Base-by-base conservation (phyloP, 2,113 vertebrate genomes). In the Ranitomeya variabilis region DNA sequence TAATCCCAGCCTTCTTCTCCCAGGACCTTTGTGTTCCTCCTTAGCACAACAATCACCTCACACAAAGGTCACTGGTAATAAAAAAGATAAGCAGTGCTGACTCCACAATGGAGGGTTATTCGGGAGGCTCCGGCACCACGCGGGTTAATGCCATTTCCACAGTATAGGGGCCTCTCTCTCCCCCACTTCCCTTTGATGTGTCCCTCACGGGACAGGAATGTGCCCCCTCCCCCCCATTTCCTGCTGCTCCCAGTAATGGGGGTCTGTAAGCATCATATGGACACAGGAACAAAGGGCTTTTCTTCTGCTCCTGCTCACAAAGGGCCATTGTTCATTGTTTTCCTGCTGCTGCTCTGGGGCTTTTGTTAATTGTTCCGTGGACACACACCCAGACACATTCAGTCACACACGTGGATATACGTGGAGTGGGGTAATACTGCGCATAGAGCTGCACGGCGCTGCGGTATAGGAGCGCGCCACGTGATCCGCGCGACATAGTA, bases 311-410 rank as follows among this genome's bases (percentile, higher is more conserved):
- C 80, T 67, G 71, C 87, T 57, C 71, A 59, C 67, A 67, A 26
- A 78, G 80, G 84, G 59, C 81, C 60, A 89, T 89, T 89, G 87
- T 89, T 89, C 80, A 89, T 89, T 89, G 80, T 89, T 77, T 84
- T 78, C 87, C 87, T 79, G 57, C 31, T 2, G 31, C 69, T 74
- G 73, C 71, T 76, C 73, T 52, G 59, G 45, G 80, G 71, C 51
- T 76, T 84, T 83, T 89, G 87, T 89, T 78, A 84, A 89, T 89
- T 89, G 81, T 89, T 78, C 55, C 59, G 45, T 57, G 59, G 69
- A 83, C 69, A 73, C 45, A 77, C 80, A 83, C 37, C 73, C 85
- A 80, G 59, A 45, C 37, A n/a, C 73, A 23, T 11, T 45, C 37
- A 4, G 5, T 45, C 37, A 45, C 37, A 45, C 37, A 45, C 37